Conservation (phyloP, 64 coral and sea anemone genomes). For the Catalaphyllia jardinei region DNA sequence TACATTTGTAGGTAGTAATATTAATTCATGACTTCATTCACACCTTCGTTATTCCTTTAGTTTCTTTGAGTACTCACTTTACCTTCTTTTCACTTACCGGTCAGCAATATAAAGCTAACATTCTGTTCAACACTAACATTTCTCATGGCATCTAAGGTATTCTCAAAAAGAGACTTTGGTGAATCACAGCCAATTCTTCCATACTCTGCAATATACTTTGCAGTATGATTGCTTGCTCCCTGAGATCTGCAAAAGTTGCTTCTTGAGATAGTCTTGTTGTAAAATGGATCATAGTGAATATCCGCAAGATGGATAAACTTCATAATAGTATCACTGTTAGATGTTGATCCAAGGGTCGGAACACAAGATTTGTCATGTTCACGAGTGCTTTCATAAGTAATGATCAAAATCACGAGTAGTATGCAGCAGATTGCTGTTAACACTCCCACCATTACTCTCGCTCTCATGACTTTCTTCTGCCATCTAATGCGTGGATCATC, state of each 20-base stretch:
- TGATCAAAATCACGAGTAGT: conserved; percentile 61
- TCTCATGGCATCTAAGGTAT: conserved; percentile 49
- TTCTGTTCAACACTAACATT: conserved; percentile 1
- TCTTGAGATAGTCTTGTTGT: conserved; percentile 36
- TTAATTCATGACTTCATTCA: not conserved
- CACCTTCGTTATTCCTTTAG: not conserved
- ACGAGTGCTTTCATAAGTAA: conserved; percentile 67
- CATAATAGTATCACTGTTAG: not conserved
- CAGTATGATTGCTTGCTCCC: conserved; percentile 23
- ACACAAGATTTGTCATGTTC: not conserved
- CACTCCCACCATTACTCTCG: conserved; percentile 36
- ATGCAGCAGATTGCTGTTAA: conserved; percentile 52
- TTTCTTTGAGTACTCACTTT: conserved; percentile 12
- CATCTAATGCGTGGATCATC: conserved; percentile 28
- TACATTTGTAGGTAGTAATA: too few species aligned
- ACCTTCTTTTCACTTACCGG: conserved; percentile 18
- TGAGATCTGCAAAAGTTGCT: conserved; percentile 33
- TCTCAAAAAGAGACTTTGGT: conserved; percentile 53
- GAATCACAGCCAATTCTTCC: conserved; percentile 91
- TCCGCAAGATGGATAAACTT: conserved; percentile 84
- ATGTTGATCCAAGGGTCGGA: not conserved
- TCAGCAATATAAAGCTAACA: conserved; percentile 47
- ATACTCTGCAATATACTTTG: conserved; percentile 69
- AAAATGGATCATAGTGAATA: conserved; percentile 75
- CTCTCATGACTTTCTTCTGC: conserved; percentile 70